Evolutionary conservation across 2,888 invertebrate species (phyloP), one percentile per base, ranked within the genome.

Genomic region (Acanthosepion esculentum): DNA sequence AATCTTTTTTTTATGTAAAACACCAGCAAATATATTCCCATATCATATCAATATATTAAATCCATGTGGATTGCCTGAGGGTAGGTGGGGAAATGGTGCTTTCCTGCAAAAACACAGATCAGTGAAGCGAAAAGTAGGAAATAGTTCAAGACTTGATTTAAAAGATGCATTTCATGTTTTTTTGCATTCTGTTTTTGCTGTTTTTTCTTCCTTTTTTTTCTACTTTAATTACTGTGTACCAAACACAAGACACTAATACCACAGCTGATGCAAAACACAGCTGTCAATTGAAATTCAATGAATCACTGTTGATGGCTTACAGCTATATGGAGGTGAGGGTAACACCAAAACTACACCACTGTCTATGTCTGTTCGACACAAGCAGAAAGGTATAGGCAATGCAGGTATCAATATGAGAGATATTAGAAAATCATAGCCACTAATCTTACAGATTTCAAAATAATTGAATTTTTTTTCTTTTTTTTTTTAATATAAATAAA

Each of bases 161-260:
- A 78, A 78, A 78, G 78, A 78, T 78, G n/a, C n/a, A 78, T 78
- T 78, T 33, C 78, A 33, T 78, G 78, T 78, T 78, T 78, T 78
- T 64, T 15, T 78, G n/a, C 15, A n/a, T 78, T 78, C 18, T 12
- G 26, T 23, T 33, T 8, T 78, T 78, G 10, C 33, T 33, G n/a
- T n/a, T 10, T 8, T 29, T 78, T 18, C 50, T 23, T 64, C 8
- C 8, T 78, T 78, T 78, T 78, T 78, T 78, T 59, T 59, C 5
- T 20, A 59, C 20, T 59, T 59, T 78, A n/a, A 78, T 78, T 78
- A n/a, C 23, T 78, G 78, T 78, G n/a, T 78, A 78, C n/a, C 12
- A n/a, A 78, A 78, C 10, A 78, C n/a, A 15, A 78, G 78, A 78
- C 78, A 78, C 78, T 78, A 78, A 78, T 78, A 78, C n/a, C 78